These are phyloP conservation scores for Vipera ursinii DNA, from an alignment of 2,797 vertebrate species.

Conservation along the genomic window DNA sequence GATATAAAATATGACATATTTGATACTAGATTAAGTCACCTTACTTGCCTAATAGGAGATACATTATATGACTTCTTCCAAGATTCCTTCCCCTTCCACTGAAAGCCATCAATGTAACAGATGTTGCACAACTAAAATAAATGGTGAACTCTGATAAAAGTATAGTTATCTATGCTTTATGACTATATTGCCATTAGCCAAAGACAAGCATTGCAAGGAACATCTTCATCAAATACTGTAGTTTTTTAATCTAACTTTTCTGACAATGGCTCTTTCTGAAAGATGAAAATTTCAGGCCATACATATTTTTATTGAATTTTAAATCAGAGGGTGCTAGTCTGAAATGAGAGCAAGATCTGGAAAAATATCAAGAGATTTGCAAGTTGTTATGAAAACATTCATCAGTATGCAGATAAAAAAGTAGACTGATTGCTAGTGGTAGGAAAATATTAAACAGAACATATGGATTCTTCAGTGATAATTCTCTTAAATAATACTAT, in stretches of 20 bases:
- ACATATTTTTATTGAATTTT: slow-evolving; percentile 47
- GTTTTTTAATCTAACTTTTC: not conserved
- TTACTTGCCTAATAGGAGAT: not conserved
- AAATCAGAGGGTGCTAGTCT: slow-evolving; percentile 32
- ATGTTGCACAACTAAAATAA: not conserved
- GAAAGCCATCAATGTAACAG: not conserved
- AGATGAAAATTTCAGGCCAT: slow-evolving; percentile 20
- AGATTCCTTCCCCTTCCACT: not conserved
- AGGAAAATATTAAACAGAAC: slow-evolving; percentile 40
- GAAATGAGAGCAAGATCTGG: slow-evolving; percentile 30
- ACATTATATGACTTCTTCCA: not conserved
- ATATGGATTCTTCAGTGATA: slow-evolving; percentile 32
- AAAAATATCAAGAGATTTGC: slow-evolving; percentile 59
- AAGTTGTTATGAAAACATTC: slow-evolving; percentile 40
- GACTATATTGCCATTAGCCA: not conserved
- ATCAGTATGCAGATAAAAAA: slow-evolving; percentile 29
- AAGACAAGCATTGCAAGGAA: not conserved
- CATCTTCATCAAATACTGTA: not conserved
- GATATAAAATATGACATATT: not conserved
- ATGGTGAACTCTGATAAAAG: not conserved
- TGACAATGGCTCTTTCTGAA: not conserved
- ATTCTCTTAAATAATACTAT: not conserved
- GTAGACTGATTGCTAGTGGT: slow-evolving; percentile 36
- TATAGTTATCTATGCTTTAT: not conserved
- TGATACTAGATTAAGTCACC: not conserved